Base-by-base conservation (phyloP, 2,888 invertebrate genomes). In the Desoria tigrina region DNA sequence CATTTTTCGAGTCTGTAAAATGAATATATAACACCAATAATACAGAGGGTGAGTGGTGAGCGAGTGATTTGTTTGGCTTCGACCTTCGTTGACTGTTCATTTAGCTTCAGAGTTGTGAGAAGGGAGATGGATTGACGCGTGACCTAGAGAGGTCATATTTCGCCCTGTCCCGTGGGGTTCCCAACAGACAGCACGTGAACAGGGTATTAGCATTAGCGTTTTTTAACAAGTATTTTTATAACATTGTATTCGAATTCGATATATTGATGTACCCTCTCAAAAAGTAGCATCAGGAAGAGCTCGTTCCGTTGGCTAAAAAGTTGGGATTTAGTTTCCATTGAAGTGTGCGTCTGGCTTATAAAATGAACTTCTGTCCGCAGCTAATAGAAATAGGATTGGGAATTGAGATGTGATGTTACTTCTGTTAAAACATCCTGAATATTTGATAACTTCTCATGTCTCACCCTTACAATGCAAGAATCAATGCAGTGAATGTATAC, bases 351-450 rank as follows among this genome's bases (percentile, higher is more conserved):
- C 45, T 45, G 21, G 45, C 21, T 45, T 18, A 45, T 18, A 45
- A 32, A 32, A 32, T 32, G 6, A 45, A n/a, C 6, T 6, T 45
- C 45, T 16, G 16, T 45, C n/a, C 21, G 4, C 45, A 45, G 45
- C 54, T 54, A 59, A 51, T 53, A 26, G 54, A 26, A 64, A 24
- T 16, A 55, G 21, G 45, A 45, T 18, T 4, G 45, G 16, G 45
- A n/a, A 45, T 16, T 45, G 45, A 45, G 16, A 39, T 42, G 39
- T n/a, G 57, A 57, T 42, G 57, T 9, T 18, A 42, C 42, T 39
- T 37, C 60, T 66, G 66, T 65, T 71, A 69, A 69, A 73, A 73
- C 68, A 66, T 71, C 58, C 58, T 73, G 69, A 73, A 71, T 73
- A 69, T 69, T 71, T 73, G 66, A 73, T 72, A 62, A 66, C 62